phyloP scores from a whole-genome alignment of 2,113 vertebrate species.

The Melanocharis versteri region DNA sequence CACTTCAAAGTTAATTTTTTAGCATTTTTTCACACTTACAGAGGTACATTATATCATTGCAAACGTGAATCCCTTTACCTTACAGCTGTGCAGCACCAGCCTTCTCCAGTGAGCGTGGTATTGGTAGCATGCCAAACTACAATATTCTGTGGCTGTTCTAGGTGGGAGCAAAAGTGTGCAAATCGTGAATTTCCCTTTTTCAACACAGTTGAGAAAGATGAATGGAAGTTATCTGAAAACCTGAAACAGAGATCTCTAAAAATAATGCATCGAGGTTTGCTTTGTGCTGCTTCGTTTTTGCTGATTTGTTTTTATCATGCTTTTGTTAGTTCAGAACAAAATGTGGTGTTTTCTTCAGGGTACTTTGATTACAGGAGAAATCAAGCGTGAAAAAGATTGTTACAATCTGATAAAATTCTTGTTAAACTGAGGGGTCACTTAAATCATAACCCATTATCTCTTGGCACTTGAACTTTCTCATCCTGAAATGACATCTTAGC shows the following conservation, averaged over 20 bases:
- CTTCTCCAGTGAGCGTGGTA: neutral
- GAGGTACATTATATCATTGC: neutral
- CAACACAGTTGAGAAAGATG: neutral
- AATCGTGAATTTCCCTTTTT: neutral
- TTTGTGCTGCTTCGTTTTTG: neutral
- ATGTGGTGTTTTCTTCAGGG: conserved; percentile 34
- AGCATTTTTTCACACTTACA: neutral
- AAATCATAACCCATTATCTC: conserved; percentile 45
- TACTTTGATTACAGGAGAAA: conserved; percentile 47
- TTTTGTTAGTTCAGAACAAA: conserved; percentile 35
- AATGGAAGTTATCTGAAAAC: neutral
- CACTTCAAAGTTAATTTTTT: neutral
- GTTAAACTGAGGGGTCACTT: conserved; percentile 44
- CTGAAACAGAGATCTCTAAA: neutral
- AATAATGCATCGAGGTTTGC: neutral
- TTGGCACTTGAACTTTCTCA: conserved; percentile 33
- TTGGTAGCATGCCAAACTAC: neutral
- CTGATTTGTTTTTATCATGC: neutral
- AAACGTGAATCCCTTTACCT: neutral
- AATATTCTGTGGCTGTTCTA: neutral
- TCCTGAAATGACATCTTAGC: neutral
- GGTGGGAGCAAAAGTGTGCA: neutral
- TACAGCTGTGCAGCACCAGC: neutral
- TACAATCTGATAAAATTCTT: conserved; percentile 51
- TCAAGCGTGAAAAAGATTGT: conserved; percentile 18